These are phyloP conservation scores for Perca fluviatilis DNA, from an alignment of 2,113 vertebrate species.

Conservation along the genomic window DNA sequence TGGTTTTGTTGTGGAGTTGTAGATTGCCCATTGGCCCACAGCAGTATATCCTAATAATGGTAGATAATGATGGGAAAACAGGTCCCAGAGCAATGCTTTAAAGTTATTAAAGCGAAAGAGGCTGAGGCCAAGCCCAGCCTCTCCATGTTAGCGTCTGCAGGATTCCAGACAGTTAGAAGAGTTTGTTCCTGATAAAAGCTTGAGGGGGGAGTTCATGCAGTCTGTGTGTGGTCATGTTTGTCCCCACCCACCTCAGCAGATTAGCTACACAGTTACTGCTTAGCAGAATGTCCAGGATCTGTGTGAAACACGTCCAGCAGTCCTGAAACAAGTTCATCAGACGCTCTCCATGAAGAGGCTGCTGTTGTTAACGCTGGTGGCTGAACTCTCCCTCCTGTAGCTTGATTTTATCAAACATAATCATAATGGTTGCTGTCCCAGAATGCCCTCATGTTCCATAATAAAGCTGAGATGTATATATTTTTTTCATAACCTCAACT, in stretches of 20 bases:
- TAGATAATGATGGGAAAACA: constrained; percentile 10
- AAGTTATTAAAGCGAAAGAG: constrained; percentile 16
- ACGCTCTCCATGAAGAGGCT: not conserved
- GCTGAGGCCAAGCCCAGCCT: not conserved
- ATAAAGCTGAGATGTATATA: constrained; percentile 31
- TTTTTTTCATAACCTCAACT: constrained; percentile 27
- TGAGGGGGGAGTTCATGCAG: constrained; percentile 7
- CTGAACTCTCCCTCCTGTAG: not conserved
- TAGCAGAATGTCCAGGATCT: constrained; percentile 4
- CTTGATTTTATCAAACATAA: constrained; percentile 34
- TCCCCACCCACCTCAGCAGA: constrained; percentile 55
- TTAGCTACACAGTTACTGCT: constrained; percentile 47
- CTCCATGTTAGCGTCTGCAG: constrained; percentile 28
- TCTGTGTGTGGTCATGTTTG: constrained; percentile 56
- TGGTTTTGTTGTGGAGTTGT: constrained; percentile 2
- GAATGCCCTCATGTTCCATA: constrained; percentile 32
- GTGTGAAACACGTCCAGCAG: not conserved
- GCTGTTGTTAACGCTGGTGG: not conserved
- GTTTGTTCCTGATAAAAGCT: constrained; percentile 26
- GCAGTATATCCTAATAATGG: not conserved
- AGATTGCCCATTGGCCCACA: too few relatives aligned
- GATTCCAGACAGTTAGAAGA: constrained; percentile 16
- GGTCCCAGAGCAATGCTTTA: constrained; percentile 7
- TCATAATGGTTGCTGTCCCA: not conserved
- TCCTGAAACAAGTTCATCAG: not conserved